phyloP scores from a whole-genome alignment of 2,888 invertebrate species.

The Cheilosia vulpina region DNA sequence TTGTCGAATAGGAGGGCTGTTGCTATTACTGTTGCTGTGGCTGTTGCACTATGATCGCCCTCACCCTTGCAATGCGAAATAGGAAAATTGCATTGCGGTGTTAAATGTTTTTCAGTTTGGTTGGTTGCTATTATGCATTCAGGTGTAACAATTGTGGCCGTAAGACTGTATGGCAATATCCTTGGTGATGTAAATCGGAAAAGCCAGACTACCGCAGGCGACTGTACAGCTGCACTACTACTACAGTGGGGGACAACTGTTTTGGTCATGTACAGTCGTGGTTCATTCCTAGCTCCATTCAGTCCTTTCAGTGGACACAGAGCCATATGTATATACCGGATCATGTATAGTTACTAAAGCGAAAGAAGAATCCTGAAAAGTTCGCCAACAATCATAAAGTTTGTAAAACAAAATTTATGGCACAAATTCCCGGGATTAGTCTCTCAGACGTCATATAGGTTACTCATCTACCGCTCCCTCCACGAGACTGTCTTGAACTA shows the following conservation, averaged over 20 bases:
- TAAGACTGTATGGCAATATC: constrained; percentile 61
- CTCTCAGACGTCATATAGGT: too few relatives aligned
- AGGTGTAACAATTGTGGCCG: constrained; percentile 69
- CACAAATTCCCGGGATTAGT: too few relatives aligned
- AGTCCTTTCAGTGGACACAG: too few relatives aligned
- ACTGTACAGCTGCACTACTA: constrained; percentile 3
- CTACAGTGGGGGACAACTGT: constrained; percentile 41
- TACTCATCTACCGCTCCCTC: too few relatives aligned
- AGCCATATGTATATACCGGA: too few relatives aligned
- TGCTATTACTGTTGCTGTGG: not conserved
- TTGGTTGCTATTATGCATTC: constrained; percentile 67
- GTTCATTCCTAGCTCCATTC: too few relatives aligned
- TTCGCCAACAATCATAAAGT: too few relatives aligned
- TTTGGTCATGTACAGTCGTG: not conserved
- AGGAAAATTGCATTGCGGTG: constrained; percentile 66
- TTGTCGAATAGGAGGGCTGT: constrained; percentile 12
- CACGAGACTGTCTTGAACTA: too few relatives aligned
- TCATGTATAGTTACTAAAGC: too few relatives aligned
- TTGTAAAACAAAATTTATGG: too few relatives aligned
- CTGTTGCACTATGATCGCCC: constrained; percentile 9
- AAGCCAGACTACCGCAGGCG: constrained; percentile 12
- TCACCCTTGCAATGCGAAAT: constrained; percentile 32
- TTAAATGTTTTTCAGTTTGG: constrained; percentile 56
- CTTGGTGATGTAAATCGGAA: constrained; percentile 49
- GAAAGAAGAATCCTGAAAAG: too few relatives aligned